Evolutionary conservation across 2,888 invertebrate species (phyloP), one percentile per base, ranked within the genome.

Genomic region (Odontocolon sp.): DNA sequence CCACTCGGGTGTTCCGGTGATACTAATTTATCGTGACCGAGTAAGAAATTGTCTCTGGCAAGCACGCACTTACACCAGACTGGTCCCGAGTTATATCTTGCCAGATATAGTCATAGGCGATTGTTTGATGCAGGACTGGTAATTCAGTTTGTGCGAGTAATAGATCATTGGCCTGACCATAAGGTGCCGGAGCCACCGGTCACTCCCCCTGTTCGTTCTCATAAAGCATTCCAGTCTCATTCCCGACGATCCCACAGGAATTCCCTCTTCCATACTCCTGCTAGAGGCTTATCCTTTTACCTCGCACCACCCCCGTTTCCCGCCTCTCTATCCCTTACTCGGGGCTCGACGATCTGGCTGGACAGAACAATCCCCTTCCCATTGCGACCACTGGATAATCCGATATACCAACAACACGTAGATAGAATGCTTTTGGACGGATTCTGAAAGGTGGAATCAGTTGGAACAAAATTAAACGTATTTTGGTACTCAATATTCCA

Each of bases 161-260:
- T 67, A 67, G 67, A 79, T 79, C 76, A 78, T 79, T 71, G 78
- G 40, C 16, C 57, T 56, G 74, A 64, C 67, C 70, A 66, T 40
- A 57, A 67, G 52, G 66, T 50, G 38, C 33, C 50, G 68, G 50
- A 70, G 70, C 70, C 64, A 45, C 16, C 59, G 59, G 59, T 72
- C 67, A 59, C 52, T 56, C 40, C 70, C 78, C 59, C 40, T 36
- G 42, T 23, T 40, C 40, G 31, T 31, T 59, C 76, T 79, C 80
- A 79, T 77, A 68, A 79, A 63, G 71, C 77, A 80, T 80, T 80
- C 80, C 59, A 56, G 71, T 75, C 79, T 77, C 79, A 79, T 79
- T 69, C 75, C 57, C 69, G 33, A 33, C 23, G 18, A 56, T 69
- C 80, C 80, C 79, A 69, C n/a, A 70, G 77, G 80, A 79, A 74